Base-by-base conservation (phyloP, 2,113 vertebrate species). In the Pterophyllum scalare region DNA sequence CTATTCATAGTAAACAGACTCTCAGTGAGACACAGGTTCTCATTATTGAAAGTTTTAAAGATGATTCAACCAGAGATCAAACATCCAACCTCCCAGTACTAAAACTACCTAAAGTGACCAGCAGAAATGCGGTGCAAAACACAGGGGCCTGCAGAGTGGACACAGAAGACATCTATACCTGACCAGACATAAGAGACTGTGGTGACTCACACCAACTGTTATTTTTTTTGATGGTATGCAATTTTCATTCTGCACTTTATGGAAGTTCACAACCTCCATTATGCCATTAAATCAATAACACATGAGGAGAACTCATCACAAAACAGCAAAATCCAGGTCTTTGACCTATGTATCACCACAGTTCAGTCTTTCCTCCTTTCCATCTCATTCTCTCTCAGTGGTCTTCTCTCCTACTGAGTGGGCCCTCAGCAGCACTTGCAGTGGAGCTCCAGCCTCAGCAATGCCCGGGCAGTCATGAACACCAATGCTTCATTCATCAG, bases 401-500 rank as follows among this genome's bases (percentile, higher is more conserved):
- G 79, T 43, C 33, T 20, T 76, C 65, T 85, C 65, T 75, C 75
- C 77, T 81, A 77, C 76, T 52, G 82, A 93, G 74, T 19, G 58
- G 91, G 86, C 90, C 88, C 87, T 86, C 76, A 58, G 87, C 80
- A 58, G 77, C 79, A 28, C 76, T 83, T 58, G 79, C 70, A 54
- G 65, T 84, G 52, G 77, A 89, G 86, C 79, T 79, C 80, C 57
- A 82, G 83, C 89, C 81, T 91, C 83, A 54, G 87, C 81, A 77
- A 59, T 22, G 86, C 75, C 85, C 8, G 10, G 20, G 75, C 67
- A 65, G 86, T 84, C 19, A 22, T 75, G 84, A 87, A 83, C 83
- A 78, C 84, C 40, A 61, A 89, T 77, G 77, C 87, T 89, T 93
- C 89, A 93, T 94, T 93, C 95, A 94, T 94, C 95, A 94, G 89